Conservation (phyloP, 2,888 invertebrate species). For the Calephelis perditalis region DNA sequence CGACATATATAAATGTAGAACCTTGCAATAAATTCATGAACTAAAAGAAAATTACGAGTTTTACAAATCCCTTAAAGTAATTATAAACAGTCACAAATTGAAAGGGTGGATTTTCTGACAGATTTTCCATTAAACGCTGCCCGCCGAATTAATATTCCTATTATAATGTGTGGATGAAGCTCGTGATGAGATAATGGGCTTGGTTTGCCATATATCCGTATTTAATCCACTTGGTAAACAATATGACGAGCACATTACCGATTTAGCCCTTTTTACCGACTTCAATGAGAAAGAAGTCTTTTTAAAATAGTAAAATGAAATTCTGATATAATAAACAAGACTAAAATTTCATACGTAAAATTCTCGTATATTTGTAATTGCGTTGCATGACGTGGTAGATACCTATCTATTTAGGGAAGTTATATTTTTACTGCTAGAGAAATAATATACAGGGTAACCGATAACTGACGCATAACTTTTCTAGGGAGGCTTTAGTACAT, state of each 20-base stretch:
- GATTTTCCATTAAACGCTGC: constrained; percentile 17
- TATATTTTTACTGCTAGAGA: too few relatives aligned
- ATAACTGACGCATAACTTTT: too few relatives aligned
- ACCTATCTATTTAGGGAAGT: too few relatives aligned
- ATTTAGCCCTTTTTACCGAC: neutral
- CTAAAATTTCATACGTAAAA: too few relatives aligned
- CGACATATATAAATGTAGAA: too few relatives aligned
- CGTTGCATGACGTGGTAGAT: too few relatives aligned
- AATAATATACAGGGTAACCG: too few relatives aligned
- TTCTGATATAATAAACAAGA: too few relatives aligned
- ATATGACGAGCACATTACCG: neutral
- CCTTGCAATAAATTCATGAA: too few relatives aligned
- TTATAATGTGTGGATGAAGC: constrained; percentile 21
- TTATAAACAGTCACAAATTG: constrained; percentile 1
- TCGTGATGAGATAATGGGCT: constrained; percentile 9
- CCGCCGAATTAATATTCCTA: constrained; percentile 26
- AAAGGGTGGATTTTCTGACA: constrained; percentile 1
- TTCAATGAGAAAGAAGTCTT: neutral
- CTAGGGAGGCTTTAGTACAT: too few relatives aligned
- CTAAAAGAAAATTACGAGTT: neutral
- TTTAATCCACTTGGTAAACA: constrained; percentile 13
- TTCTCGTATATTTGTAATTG: too few relatives aligned
- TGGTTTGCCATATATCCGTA: constrained; percentile 10
- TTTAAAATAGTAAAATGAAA: too few relatives aligned
- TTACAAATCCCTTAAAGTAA: neutral